Evolutionary conservation across 2,797 vertebrate genomes (phyloP), one percentile per base, ranked within the genome.

Genomic region (Telmatherina bonti): DNA sequence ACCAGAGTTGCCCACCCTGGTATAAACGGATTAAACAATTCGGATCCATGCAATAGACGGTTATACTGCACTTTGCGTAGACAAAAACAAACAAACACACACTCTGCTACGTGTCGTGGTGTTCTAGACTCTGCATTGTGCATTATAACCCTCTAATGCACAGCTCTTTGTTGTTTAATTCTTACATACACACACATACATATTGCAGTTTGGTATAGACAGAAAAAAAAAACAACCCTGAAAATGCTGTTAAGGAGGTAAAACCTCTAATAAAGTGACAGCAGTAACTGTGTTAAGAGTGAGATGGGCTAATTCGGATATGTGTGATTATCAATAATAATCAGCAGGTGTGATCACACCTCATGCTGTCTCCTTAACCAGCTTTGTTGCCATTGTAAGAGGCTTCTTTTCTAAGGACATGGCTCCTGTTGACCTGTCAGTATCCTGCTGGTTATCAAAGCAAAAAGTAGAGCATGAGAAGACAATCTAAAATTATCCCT

Each of bases 341-440:
- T 59, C 43, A 18, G 36, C 12, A 65, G 58, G 77, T 67, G 69
- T 76, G 78, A 82, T 77, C 41, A 11, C 70, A 54, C 62, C 22
- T 31, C 29, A 22, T 12, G 10, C 36, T 61, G 36, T 72, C 62
- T 70, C 60, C 55, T 56, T 59, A 24, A 30, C 59, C 64, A 54
- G 27, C 55, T 86, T 72, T 73, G 58, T 82, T 62, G 35, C 52
- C 70, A 45, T 62, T 65, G 63, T 84, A 60, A 72, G 59, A 74
- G 66, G 27, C 43, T 81, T 47, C 76, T 70, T 72, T 86, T 79
- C 76, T 68, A 62, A 60, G 56, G 54, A 70, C 12, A 3, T 22
- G 22, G 60, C 62, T 15, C 81, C 83, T 82, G 75, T 87, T 91
- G 86, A 90, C 90, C 90, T 86, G 78, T 63, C 69, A 70, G 72